Evolutionary conservation across 2,797 vertebrate species (phyloP), one percentile per base, ranked within the genome.

Genomic region (Phalloptychus januarius): DNA sequence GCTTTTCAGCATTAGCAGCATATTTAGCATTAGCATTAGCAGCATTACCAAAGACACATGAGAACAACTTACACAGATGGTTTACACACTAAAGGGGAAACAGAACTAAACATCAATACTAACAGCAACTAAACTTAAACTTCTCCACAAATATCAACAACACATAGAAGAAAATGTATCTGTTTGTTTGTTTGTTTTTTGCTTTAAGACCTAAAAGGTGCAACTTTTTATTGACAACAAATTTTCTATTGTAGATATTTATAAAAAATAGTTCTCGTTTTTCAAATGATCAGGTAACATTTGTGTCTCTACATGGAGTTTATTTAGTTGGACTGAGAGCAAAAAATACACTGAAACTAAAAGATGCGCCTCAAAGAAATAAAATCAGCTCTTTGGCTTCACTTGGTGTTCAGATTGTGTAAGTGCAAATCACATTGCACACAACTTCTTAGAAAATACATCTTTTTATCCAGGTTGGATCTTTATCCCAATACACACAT

Each of bases 371-470:
- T 28, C n/a, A 25, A 2, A 15, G 33, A 54, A 80, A 31, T 50
- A 63, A 71, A 69, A 73, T 52, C 1, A 7, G 1, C 7, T 18
- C 74, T 85, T 28, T 91, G 79, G 48, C 84, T 82, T 86, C 86
- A 86, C 1, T 78, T 5, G n/a, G 82, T 78, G 88, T 18, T 18
- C 40, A 69, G 28, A 72, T 2, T 0, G 1, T 25, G 31, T 46
- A 25, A 85, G 0, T 79, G 50, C 80, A 86, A 44, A 44, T 28
- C 5, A 2, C 63, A 25, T 36, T 1, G 61, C 18, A 11, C 18
- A 67, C 36, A 38, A 25, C 58, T 20, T 20, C 6, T 7, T 3
- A 20, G 15, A 6, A 33, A 63, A 63, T 33, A 4, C 15, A 2
- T 16, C 4, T 65, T 69, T 7, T 7, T 5, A 3, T n/a, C 67